Evolutionary conservation across 2,888 invertebrate species (phyloP), one percentile per base, ranked within the genome.

Genomic region (Coelopa pilipes): DNA sequence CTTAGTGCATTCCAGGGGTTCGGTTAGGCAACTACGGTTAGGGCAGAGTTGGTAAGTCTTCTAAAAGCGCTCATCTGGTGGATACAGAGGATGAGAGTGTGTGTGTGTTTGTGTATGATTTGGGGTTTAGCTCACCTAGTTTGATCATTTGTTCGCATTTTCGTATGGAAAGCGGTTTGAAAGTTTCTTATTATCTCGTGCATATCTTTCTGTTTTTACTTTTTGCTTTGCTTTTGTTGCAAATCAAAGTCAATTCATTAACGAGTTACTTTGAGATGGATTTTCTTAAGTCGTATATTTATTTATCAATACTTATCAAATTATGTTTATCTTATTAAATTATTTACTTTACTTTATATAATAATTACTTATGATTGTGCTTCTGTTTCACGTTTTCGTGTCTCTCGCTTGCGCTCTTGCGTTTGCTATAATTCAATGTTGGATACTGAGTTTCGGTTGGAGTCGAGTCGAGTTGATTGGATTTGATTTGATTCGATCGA

Each of bases 111-210:
- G n/a, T 34, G n/a, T 78, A 84, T 82, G 83, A 82, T 83, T 86
- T 86, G 86, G 87, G 87, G 87, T 86, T 87, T 85, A 87, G 87
- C 87, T 87, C 87, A 87, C 87, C 87, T 87, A 86, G 82, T 77
- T 80, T 34, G 34, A 4, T 34, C 34, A 34, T 34, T 34, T 34
- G 34, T 34, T 34, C 34, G 34, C 34, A 34, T 34, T 34, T 34
- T 34, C 34, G 53, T 55, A 47, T 68, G 72, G 68, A 72, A 70
- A 74, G 69, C 57, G 69, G 72, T 50, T 68, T n/a, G 71, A 68
- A 63, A 71, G 71, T 67, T 65, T 65, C 68, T 66, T 12, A 49
- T 47, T 70, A 67, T 75, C 73, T 77, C 75, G 72, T 74, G 57
- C 57, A 46, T 69, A 63, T 63, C 17, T 68, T 75, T 70, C 13